phyloP scores from a whole-genome alignment of 2,888 invertebrate genomes.

The Drosophila affinis region DNA sequence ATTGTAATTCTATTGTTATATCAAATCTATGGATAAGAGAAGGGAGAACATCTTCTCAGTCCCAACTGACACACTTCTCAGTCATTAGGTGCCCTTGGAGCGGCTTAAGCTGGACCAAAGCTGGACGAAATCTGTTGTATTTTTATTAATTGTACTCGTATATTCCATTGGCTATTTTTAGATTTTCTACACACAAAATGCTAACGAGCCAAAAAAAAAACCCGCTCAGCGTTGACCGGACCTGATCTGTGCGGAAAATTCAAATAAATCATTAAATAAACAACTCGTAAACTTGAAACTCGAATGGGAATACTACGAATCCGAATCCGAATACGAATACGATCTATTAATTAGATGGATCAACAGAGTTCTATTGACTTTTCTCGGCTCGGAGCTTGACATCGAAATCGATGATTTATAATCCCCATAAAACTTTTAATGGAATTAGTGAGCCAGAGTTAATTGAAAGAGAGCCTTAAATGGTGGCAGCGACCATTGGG shows the following conservation, averaged over 20 bases:
- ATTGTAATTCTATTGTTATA: too few species aligned
- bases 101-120: slow-evolving; percentile 16
- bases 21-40: too few species aligned
- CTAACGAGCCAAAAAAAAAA: slow-evolving; percentile 26
- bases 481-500: slow-evolving; percentile 17
- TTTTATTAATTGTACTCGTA: too few species aligned
- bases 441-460: slow-evolving; percentile 51
- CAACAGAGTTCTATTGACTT: slow-evolving; percentile 6
- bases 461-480: slow-evolving; percentile 40
- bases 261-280: slow-evolving; percentile 59
- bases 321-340: slow-evolving; percentile 28
- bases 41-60: not conserved
- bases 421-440: slow-evolving; percentile 52
- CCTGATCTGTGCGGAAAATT: slow-evolving; percentile 61
- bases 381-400: not conserved
- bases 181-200: slow-evolving; percentile 39
- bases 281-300: slow-evolving; percentile 48
- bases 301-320: slow-evolving; percentile 25
- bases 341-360: slow-evolving; percentile 36
- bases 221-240: slow-evolving; percentile 28
- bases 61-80: slow-evolving; percentile 28
- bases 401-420: slow-evolving; percentile 25
- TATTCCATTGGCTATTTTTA: slow-evolving; percentile 29
- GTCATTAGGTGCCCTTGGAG: slow-evolving; percentile 21
- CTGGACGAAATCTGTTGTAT: slow-evolving; percentile 13